These are phyloP conservation scores for Brachystomella parvula DNA, from an alignment of 1,140 invertebrate genomes.

Conservation along the genomic window DNA sequence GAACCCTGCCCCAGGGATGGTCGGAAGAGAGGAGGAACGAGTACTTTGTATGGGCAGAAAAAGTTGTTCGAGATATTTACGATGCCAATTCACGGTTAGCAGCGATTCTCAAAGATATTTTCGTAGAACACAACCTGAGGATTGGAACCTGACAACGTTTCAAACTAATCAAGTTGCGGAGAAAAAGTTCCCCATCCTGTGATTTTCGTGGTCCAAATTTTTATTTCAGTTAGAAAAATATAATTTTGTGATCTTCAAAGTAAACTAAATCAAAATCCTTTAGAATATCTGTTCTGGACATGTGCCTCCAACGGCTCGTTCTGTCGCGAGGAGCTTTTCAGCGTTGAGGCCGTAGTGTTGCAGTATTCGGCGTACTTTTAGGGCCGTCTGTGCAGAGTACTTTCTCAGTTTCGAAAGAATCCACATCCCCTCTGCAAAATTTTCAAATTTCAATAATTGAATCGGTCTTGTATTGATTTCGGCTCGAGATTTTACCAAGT, in stretches of 20 bases:
- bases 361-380: not conserved
- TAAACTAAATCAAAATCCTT: too few species aligned
- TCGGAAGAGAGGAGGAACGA: constrained; percentile 50
- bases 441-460: not conserved
- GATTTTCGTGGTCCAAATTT: not conserved
- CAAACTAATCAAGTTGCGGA: not conserved
- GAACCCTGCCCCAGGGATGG: constrained; percentile 58
- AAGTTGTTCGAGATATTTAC: constrained; percentile 46
- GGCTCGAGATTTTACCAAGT: constrained; percentile 11
- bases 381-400: not conserved
- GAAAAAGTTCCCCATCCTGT: not conserved
- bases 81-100: constrained; percentile 21
- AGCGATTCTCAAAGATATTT: constrained; percentile 26
- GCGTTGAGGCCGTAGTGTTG: not conserved
- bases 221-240: not conserved
- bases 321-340: not conserved
- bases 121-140: constrained; percentile 4
- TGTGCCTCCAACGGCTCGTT: not conserved
- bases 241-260: too few species aligned
- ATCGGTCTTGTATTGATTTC: not conserved
- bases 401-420: not conserved
- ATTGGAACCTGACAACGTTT: not conserved
- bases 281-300: not conserved
- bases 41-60: constrained; percentile 64
- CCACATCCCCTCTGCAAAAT: not conserved